Conservation (phyloP, 2,797 vertebrate genomes). For the Adrianichthys oophorus region DNA sequence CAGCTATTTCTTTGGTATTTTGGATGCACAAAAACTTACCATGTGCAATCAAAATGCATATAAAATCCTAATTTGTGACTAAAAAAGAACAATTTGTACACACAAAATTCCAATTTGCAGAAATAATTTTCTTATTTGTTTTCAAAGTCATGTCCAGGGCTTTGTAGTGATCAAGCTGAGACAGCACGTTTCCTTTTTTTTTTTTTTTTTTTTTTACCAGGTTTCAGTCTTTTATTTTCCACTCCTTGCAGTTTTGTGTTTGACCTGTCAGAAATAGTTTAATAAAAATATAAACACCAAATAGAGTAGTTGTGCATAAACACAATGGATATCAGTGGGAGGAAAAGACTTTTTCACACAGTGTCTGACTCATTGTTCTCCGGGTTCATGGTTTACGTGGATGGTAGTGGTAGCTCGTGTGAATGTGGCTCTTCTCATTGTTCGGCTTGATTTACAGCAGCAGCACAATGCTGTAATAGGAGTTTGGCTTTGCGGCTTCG, state of each 20-base stretch:
- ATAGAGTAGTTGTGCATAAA: conserved; percentile 52
- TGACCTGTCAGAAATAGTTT: conserved; percentile 46
- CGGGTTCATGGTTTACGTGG: conserved; percentile 64
- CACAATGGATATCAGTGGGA: conserved; percentile 65
- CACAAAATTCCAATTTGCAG: too few species aligned
- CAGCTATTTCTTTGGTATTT: too few species aligned
- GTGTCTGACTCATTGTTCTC: conserved; percentile 66
- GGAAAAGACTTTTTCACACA: conserved; percentile 25
- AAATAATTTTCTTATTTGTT: too few species aligned
- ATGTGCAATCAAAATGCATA: too few species aligned
- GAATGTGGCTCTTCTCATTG: conserved; percentile 70
- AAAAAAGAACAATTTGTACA: too few species aligned
- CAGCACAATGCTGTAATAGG: conserved; percentile 72
- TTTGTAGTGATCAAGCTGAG: too few species aligned
- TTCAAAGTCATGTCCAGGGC: too few species aligned
- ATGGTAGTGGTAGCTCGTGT: conserved; percentile 59
- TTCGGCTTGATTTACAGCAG: conserved; percentile 78
- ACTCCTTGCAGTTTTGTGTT: conserved; percentile 30
- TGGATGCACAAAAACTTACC: too few species aligned
- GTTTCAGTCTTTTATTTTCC: background rate
- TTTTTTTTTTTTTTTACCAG: background rate
- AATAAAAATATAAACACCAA: conserved; percentile 56
- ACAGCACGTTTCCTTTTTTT: conserved; percentile 6
- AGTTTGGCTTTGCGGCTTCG: conserved; percentile 71
- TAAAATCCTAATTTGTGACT: too few species aligned